Percentiles rank a stretch among this genome's conserved stretches.
These are phyloP conservation scores for Drosophila pegasa DNA, from an alignment of 2,888 invertebrate genomes.

Conservation along the genomic window DNA sequence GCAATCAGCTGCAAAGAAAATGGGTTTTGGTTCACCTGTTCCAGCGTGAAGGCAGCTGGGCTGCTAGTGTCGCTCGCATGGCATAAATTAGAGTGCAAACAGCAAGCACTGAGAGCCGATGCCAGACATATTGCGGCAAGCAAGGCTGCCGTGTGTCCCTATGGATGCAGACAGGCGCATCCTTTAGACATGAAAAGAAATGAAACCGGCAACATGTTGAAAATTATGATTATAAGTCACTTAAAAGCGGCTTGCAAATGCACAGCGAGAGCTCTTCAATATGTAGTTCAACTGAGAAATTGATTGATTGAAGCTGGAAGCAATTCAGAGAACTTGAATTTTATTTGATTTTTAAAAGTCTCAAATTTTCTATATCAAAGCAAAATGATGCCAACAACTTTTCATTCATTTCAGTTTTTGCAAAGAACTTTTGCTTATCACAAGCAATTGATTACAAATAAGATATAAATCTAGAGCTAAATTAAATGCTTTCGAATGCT, in stretches of 20 bases:
- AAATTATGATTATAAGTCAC: slow-evolving; percentile 47
- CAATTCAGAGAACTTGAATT: not conserved
- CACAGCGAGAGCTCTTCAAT: slow-evolving; percentile 2
- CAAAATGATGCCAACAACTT: not conserved
- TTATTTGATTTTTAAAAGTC: not conserved
- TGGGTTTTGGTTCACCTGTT: slow-evolving; percentile 75
- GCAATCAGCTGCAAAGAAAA: slow-evolving; percentile 79
- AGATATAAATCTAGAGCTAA: not conserved
- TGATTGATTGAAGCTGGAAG: not conserved
- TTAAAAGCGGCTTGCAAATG: slow-evolving; percentile 27
- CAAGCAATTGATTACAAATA: not conserved
- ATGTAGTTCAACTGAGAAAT: not conserved
- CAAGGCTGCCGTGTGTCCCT: slow-evolving; percentile 41
- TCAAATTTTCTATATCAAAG: too few species aligned
- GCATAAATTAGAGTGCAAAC: slow-evolving; percentile 70
- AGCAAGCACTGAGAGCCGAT: slow-evolving; percentile 23
- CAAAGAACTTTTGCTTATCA: not conserved
- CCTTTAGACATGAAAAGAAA: slow-evolving; percentile 14
- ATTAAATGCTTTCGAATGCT: not conserved
- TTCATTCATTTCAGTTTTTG: not conserved
- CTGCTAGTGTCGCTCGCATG: slow-evolving; percentile 48
- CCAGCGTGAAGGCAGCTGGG: slow-evolving; percentile 4
- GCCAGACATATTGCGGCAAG: slow-evolving; percentile 40
- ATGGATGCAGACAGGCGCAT: slow-evolving; percentile 44
- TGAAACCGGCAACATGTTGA: slow-evolving; percentile 59